Conservation (phyloP, 1,140 invertebrate genomes). For the Cataglyphis hispanica region DNA sequence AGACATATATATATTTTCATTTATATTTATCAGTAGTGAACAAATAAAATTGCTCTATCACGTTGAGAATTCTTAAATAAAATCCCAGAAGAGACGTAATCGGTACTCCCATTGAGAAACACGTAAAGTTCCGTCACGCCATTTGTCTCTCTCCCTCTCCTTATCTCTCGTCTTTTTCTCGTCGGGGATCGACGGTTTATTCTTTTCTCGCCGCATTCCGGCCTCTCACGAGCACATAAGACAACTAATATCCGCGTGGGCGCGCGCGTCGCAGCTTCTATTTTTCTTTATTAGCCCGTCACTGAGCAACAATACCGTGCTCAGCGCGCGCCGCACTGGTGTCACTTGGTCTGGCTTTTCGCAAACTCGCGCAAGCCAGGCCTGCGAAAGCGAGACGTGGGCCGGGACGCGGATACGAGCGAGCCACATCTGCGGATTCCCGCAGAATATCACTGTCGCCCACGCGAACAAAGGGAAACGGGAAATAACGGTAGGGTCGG, state of each 20-base stretch:
- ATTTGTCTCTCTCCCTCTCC: neutral
- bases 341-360: constrained; percentile 56
- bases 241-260: constrained; percentile 74
- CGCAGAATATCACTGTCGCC: constrained; percentile 55
- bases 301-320: constrained; percentile 46
- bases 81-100: constrained; percentile 7
- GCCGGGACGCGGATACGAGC: constrained; percentile 48
- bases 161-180: neutral
- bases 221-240: constrained; percentile 10
- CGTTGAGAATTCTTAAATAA: constrained; percentile 29
- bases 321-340: constrained; percentile 6
- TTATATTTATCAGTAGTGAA: constrained; percentile 16
- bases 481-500: constrained; percentile 16
- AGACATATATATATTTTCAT: neutral
- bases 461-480: constrained; percentile 43
- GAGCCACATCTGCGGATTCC: constrained; percentile 68
- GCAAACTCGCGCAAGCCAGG: constrained; percentile 5
- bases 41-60: constrained; percentile 44
- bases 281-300: constrained; percentile 77
- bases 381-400: constrained; percentile 5
- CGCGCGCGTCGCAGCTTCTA: constrained; percentile 55
- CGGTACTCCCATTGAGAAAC: constrained; percentile 9
- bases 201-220: neutral
- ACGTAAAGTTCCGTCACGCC: constrained; percentile 47
- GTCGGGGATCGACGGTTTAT: neutral